phyloP scores from a whole-genome alignment of 2,113 vertebrate species.

The Actenoides hombroni region DNA sequence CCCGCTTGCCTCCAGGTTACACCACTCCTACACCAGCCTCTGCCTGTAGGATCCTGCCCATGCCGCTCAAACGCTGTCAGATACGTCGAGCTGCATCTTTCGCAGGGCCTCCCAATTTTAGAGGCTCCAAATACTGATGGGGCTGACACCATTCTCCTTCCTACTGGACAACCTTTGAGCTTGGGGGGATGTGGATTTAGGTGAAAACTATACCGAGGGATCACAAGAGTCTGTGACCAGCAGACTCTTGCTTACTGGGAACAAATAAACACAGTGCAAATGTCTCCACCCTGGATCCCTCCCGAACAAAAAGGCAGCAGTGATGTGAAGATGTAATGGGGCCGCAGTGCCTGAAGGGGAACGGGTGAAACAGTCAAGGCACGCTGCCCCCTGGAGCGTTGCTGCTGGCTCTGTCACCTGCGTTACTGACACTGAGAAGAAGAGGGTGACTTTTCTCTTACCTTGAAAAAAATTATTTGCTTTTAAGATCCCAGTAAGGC shows the following conservation, averaged over 20 bases:
- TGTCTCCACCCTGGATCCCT: neutral
- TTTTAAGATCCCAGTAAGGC: neutral
- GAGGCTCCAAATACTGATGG: neutral
- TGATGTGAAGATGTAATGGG: neutral
- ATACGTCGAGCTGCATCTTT: neutral
- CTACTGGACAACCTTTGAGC: neutral
- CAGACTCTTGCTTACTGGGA: neutral
- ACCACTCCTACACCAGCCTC: rapidly evolving
- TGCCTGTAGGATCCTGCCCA: neutral
- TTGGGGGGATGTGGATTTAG: neutral
- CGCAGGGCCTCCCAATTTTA: neutral
- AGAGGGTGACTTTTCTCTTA: rapidly evolving
- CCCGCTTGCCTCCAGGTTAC: neutral
- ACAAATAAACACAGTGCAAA: neutral
- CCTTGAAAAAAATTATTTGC: neutral
- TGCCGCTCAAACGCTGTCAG: neutral
- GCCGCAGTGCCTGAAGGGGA: neutral
- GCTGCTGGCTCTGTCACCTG: rapidly evolving
- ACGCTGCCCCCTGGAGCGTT: neutral
- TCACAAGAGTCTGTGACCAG: neutral
- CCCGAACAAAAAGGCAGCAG: neutral
- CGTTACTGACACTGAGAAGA: neutral
- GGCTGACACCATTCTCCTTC: neutral
- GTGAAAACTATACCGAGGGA: neutral
- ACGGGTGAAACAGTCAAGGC: neutral